phyloP scores from a whole-genome alignment of 1,140 invertebrate species.

The Tenebrio molitor region DNA sequence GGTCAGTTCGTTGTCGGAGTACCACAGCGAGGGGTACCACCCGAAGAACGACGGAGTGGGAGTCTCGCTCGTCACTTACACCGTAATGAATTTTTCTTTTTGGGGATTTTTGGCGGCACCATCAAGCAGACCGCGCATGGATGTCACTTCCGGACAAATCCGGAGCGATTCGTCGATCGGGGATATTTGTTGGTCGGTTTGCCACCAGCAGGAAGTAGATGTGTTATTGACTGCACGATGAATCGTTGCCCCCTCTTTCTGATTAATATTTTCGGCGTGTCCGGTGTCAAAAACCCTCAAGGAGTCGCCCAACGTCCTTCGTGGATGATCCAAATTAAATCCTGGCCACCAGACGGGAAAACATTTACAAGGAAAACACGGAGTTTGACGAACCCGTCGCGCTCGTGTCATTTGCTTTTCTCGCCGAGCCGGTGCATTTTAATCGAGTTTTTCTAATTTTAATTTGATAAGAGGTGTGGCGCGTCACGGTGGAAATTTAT shows the following conservation, averaged over 20 bases:
- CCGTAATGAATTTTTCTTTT: slow-evolving; percentile 45
- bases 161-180: not conserved
- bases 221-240: not conserved
- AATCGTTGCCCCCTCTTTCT: not conserved
- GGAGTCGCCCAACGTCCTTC: not conserved
- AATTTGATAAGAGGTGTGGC: not conserved
- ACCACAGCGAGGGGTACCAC: slow-evolving; percentile 30
- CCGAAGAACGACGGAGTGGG: slow-evolving; percentile 40
- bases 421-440: not conserved
- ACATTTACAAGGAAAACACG: not conserved
- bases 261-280: not conserved
- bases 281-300: not conserved
- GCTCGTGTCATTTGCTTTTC: not conserved
- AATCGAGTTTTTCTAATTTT: not conserved
- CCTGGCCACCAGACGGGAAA: no score
- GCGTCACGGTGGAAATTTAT: not conserved
- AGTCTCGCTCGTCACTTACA: slow-evolving; percentile 49
- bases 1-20: slow-evolving; percentile 46
- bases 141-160: no score
- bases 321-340: no score
- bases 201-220: not conserved
- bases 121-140: no score
- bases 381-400: not conserved
- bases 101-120: not conserved
- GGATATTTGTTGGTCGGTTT: not conserved